Evolutionary conservation across 2,797 vertebrate species (phyloP).

Genomic region (Yasuhikotakia modesta): DNA sequence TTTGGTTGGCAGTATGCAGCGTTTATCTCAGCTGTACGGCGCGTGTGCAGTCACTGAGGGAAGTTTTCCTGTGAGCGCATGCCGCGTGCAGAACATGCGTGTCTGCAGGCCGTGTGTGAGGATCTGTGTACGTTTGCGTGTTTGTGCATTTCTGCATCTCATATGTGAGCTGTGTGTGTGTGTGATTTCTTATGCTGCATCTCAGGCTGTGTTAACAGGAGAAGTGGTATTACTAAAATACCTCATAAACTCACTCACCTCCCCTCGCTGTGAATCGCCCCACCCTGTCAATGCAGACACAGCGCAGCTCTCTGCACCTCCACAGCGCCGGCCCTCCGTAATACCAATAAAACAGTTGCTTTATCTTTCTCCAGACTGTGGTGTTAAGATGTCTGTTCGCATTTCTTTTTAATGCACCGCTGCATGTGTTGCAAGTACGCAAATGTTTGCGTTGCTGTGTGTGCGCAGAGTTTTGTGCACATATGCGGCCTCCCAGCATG

Average conservation of each 20-base stretch:
- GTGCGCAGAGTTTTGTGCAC: background rate
- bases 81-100: conserved; percentile 18
- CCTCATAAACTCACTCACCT: conserved; percentile 68
- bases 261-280: conserved; percentile 58
- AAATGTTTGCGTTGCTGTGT: background rate
- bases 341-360: conserved; percentile 31
- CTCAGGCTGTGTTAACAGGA: conserved; percentile 55
- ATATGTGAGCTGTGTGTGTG: conserved; percentile 7
- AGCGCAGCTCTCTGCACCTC: conserved; percentile 65
- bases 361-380: background rate
- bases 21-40: conserved; percentile 12
- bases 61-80: background rate
- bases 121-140: conserved; percentile 30
- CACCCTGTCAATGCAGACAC: conserved; percentile 68
- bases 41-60: conserved; percentile 16
- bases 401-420: background rate
- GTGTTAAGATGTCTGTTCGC: background rate
- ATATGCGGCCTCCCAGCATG: background rate
- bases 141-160: conserved; percentile 25
- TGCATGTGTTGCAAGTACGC: conserved; percentile 18
- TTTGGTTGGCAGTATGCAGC: background rate
- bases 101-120: conserved; percentile 5
- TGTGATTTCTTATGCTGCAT: conserved; percentile 32
- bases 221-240: conserved; percentile 74
- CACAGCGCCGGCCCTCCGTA: conserved; percentile 58